These are phyloP conservation scores for Drosophila takahashii DNA, from an alignment of 1,140 invertebrate genomes.

Conservation along the genomic window DNA sequence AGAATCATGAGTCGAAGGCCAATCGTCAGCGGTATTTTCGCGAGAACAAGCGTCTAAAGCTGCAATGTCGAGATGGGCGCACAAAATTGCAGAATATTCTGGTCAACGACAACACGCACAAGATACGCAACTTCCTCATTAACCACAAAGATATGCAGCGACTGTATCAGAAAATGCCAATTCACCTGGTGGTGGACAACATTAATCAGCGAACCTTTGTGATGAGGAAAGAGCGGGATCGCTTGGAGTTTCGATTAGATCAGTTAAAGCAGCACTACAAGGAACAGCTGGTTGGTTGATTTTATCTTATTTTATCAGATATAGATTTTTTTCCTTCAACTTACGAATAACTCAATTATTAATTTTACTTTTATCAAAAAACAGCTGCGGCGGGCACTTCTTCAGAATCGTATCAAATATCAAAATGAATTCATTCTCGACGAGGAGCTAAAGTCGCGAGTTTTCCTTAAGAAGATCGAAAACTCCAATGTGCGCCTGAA, in stretches of 20 bases:
- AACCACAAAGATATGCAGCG: constrained; percentile 78
- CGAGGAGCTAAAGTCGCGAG: constrained; percentile 67
- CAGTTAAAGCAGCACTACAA: constrained; percentile 62
- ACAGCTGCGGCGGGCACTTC: constrained; percentile 54
- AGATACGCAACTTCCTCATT: constrained; percentile 70
- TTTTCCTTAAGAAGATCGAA: constrained; percentile 73
- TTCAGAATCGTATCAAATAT: constrained; percentile 81
- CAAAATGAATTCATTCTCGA: constrained; percentile 73
- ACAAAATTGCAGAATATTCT: constrained; percentile 71
- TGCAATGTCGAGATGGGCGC: constrained; percentile 74
- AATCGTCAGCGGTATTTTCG: constrained; percentile 59
- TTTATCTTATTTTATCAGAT: neutral
- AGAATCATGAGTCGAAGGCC: constrained; percentile 64
- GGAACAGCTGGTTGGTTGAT: constrained; percentile 46
- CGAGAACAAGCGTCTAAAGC: constrained; percentile 63
- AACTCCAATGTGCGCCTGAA: constrained; percentile 79
- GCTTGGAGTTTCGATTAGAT: constrained; percentile 59
- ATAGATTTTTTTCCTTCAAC: no score
- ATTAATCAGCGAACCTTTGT: constrained; percentile 83
- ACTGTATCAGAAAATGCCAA: constrained; percentile 78
- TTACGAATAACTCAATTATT: no score
- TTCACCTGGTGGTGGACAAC: constrained; percentile 75
- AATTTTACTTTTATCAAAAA: no score
- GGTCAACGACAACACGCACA: constrained; percentile 59
- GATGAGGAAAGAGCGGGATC: constrained; percentile 79